phyloP scores from a whole-genome alignment of 2,113 vertebrate species.

The Pagrus major region DNA sequence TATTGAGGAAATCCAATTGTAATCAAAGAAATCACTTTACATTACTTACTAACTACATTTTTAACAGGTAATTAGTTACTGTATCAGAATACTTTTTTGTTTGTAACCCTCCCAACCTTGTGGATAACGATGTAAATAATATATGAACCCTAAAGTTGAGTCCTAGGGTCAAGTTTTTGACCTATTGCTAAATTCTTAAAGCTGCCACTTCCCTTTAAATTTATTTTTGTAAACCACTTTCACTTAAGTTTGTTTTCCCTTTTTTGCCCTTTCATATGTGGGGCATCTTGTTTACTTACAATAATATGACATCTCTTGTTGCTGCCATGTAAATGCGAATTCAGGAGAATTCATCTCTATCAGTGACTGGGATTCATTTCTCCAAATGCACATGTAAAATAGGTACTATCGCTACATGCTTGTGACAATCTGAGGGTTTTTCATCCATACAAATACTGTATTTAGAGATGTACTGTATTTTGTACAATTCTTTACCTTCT shows the following conservation, averaged over 20 bases:
- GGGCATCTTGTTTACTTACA: background rate
- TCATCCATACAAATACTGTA: background rate
- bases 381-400: background rate
- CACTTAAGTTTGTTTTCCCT: background rate
- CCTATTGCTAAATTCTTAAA: no score
- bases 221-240: background rate
- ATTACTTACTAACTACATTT: no score
- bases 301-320: background rate
- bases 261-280: background rate
- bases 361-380: background rate
- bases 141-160: background rate
- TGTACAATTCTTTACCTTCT: constrained; percentile 13
- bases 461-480: background rate
- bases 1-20: no score
- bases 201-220: no score
- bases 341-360: background rate
- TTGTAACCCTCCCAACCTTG: no score
- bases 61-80: no score
- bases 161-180: no score
- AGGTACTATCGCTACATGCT: background rate
- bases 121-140: background rate
- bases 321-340: background rate
- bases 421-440: no score
- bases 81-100: no score
- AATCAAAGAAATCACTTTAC: no score